A percentile compares a stretch with the other conserved stretches of the same genome.
These are phyloP conservation scores for Byasa hedistus DNA, from an alignment of 2,888 invertebrate species.

Conservation along the genomic window DNA sequence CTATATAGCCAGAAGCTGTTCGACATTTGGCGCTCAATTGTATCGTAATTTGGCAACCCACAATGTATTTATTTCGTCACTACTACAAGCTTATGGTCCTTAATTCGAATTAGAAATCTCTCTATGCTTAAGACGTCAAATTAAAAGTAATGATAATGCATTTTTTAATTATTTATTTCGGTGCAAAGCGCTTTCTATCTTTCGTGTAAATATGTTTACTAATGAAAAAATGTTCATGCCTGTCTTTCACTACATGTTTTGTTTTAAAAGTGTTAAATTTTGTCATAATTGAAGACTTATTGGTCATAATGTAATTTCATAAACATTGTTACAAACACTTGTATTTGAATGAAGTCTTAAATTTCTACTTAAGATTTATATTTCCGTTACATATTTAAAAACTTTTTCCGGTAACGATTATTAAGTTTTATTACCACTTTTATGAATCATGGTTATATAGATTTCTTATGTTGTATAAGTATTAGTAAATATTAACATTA, in stretches of 20 bases:
- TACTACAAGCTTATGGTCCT: neutral
- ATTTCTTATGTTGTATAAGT: too few species aligned
- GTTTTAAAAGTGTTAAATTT: too few species aligned
- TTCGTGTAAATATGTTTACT: neutral
- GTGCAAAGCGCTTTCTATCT: neutral
- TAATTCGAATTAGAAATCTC: neutral
- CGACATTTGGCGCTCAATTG: neutral
- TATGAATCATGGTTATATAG: too few species aligned
- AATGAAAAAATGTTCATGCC: neutral
- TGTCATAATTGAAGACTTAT: too few species aligned
- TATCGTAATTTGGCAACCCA: neutral
- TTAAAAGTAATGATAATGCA: neutral
- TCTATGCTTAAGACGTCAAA: neutral
- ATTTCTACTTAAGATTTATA: neutral
- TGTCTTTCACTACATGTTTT: neutral
- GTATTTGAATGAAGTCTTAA: neutral
- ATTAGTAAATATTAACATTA: conserved; percentile 1
- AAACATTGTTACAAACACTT: neutral
- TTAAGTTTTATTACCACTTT: neutral
- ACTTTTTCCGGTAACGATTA: neutral
- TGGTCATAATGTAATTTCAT: neutral
- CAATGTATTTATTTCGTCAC: neutral
- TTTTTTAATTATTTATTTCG: neutral
- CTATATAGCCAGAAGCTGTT: neutral
- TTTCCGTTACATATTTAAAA: neutral